Evolutionary conservation across 2,888 invertebrate genomes (phyloP).

Genomic region (Synergus itoensis): DNA sequence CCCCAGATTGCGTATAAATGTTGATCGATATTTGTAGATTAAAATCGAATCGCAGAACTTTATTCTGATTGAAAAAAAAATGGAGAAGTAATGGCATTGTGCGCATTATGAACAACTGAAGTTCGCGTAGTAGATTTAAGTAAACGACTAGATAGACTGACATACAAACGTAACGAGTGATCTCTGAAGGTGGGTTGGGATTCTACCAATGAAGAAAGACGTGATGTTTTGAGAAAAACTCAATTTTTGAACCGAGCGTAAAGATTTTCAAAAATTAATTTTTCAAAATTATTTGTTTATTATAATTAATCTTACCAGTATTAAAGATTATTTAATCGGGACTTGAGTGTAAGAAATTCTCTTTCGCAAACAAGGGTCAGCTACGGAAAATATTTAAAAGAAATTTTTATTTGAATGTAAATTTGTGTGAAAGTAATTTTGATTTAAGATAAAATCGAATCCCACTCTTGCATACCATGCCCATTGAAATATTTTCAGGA

Average conservation of each 20-base stretch:
- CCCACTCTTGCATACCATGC: conserved; percentile 39
- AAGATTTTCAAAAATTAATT: conserved; percentile 13
- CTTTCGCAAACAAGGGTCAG: background rate
- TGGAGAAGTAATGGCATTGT: conserved; percentile 35
- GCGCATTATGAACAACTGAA: conserved; percentile 55
- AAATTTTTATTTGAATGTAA: background rate
- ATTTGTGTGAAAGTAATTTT: background rate
- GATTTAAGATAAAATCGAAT: conserved; percentile 30
- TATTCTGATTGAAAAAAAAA: conserved; percentile 36
- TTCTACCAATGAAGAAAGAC: conserved; percentile 38
- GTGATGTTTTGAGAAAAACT: conserved; percentile 52
- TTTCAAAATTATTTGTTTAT: conserved; percentile 4
- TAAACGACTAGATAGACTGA: conserved; percentile 70
- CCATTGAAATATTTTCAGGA: conserved; percentile 65
- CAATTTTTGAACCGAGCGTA: background rate
- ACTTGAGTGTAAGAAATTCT: background rate
- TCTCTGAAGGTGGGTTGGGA: conserved; percentile 61
- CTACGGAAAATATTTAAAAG: background rate
- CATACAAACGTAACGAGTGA: conserved; percentile 70
- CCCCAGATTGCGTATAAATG: conserved; percentile 43
- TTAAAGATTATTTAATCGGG: conserved; percentile 9
- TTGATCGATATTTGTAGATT: conserved; percentile 38
- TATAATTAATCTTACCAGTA: conserved; percentile 24
- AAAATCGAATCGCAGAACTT: conserved; percentile 39
- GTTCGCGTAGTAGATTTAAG: conserved; percentile 63